Conservation (phyloP, 2,888 invertebrate species). For the Rhodophaea formosa region DNA sequence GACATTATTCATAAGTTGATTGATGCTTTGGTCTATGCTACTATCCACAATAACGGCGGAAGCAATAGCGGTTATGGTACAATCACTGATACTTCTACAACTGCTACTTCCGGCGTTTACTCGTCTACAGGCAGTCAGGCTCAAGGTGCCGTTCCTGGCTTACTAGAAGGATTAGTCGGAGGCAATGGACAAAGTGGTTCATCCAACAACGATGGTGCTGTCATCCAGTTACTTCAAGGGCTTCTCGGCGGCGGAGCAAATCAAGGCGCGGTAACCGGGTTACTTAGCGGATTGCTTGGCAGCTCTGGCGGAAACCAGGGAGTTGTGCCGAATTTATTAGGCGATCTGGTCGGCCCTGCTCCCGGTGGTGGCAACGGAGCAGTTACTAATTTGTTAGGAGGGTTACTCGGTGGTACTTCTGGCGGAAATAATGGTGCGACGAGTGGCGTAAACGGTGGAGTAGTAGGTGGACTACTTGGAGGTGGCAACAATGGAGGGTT, state of each 20-base stretch:
- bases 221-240: background rate
- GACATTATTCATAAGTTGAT: slow-evolving; percentile 26
- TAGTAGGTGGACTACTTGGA: background rate
- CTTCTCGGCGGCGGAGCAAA: background rate
- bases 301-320: slow-evolving; percentile 12
- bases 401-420: background rate
- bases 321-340: background rate
- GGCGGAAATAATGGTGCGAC: background rate
- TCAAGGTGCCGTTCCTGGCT: background rate
- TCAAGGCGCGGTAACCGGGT: background rate
- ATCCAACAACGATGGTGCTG: background rate
- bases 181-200: slow-evolving; percentile 10
- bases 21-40: slow-evolving; percentile 24
- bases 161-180: slow-evolving; percentile 3
- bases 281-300: slow-evolving; percentile 5
- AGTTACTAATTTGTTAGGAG: background rate
- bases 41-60: slow-evolving; percentile 5
- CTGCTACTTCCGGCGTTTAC: background rate
- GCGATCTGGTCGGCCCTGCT: background rate
- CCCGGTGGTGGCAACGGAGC: slow-evolving; percentile 8
- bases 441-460: background rate
- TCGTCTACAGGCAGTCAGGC: slow-evolving; percentile 5
- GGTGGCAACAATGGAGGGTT: background rate
- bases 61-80: background rate
- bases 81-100: background rate